Percentiles rank a stretch among this genome's conserved stretches.
phyloP scores from a whole-genome alignment of 1,140 invertebrate genomes.

The Drosophila pseudoobscura region DNA sequence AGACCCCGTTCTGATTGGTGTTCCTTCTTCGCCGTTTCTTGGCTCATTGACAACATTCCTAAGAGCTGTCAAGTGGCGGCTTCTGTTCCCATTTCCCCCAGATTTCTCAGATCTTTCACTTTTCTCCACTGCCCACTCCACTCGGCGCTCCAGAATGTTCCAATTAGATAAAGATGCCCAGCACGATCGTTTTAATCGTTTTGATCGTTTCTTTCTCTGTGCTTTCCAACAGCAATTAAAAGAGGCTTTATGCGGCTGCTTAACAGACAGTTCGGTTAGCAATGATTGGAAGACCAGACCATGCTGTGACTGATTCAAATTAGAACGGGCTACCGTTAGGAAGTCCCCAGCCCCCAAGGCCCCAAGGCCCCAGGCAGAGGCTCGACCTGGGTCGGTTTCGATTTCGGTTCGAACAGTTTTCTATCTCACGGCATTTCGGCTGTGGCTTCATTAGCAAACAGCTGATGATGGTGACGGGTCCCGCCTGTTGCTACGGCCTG shows the following conservation, averaged over 20 bases:
- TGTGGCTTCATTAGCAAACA: conserved; percentile 34
- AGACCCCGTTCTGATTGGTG: too few species aligned
- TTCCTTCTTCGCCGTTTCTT: neutral
- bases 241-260: conserved; percentile 21
- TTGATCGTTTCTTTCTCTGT: conserved; percentile 1
- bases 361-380: too few species aligned
- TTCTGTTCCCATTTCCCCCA: conserved; percentile 16
- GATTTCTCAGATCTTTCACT: conserved; percentile 37
- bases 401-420: conserved; percentile 43
- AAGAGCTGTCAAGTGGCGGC: conserved; percentile 4
- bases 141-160: conserved; percentile 24
- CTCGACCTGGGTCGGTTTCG: too few species aligned
- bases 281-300: conserved; percentile 16
- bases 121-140: conserved; percentile 14
- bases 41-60: neutral
- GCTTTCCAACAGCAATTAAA: conserved; percentile 37
- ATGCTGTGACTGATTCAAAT: conserved; percentile 50
- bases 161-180: conserved; percentile 26
- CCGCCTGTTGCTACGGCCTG: conserved; percentile 18
- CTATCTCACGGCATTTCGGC: conserved; percentile 34
- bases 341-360: neutral
- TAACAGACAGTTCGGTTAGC: conserved; percentile 1
- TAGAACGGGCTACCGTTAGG: conserved; percentile 74
- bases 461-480: conserved; percentile 40
- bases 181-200: conserved; percentile 12